phyloP scores from a whole-genome alignment of 2,888 invertebrate genomes.

The Pycnomerus fuliginosus region DNA sequence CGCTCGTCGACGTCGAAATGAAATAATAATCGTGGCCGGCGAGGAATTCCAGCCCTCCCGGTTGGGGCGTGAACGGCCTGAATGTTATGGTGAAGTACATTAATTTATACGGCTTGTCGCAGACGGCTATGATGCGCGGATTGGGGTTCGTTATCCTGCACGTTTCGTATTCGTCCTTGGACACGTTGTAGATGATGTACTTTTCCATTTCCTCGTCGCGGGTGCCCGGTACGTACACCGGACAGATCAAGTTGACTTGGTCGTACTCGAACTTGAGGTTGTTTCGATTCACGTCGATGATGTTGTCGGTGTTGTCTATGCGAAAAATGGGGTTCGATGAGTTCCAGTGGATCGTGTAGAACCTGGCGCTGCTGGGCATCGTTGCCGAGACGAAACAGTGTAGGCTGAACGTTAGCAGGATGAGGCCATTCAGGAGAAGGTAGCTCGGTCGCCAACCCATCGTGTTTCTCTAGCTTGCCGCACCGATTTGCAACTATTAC shows the following conservation, averaged over 20 bases:
- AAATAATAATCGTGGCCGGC: constrained; percentile 95
- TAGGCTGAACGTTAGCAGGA: constrained; percentile 43
- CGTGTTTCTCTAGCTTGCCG: constrained; percentile 28
- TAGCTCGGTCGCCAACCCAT: constrained; percentile 37
- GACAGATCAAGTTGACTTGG: constrained; percentile 94
- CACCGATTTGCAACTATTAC: constrained; percentile 18
- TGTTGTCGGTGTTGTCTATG: constrained; percentile 96
- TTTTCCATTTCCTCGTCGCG: constrained; percentile 88
- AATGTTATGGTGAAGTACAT: constrained; percentile 97
- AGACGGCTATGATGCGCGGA: constrained; percentile 91
- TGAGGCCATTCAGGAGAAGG: constrained; percentile 39
- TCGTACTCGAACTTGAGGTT: constrained; percentile 89
- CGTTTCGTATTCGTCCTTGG: constrained; percentile 94
- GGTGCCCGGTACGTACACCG: constrained; percentile 84
- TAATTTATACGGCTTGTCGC: constrained; percentile 91
- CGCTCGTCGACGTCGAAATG: constrained; percentile 87
- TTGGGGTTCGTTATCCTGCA: constrained; percentile 94
- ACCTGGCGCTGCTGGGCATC: constrained; percentile 50
- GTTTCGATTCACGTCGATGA: constrained; percentile 93
- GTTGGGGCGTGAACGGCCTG: constrained; percentile 93
- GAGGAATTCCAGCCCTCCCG: constrained; percentile 90
- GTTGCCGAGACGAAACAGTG: constrained; percentile 46
- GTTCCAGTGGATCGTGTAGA: constrained; percentile 54
- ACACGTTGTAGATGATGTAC: constrained; percentile 95
- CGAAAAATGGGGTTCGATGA: constrained; percentile 65